Evolutionary conservation across 2,797 vertebrate genomes (phyloP).

Genomic region (Enteromius afrohamiltoni): DNA sequence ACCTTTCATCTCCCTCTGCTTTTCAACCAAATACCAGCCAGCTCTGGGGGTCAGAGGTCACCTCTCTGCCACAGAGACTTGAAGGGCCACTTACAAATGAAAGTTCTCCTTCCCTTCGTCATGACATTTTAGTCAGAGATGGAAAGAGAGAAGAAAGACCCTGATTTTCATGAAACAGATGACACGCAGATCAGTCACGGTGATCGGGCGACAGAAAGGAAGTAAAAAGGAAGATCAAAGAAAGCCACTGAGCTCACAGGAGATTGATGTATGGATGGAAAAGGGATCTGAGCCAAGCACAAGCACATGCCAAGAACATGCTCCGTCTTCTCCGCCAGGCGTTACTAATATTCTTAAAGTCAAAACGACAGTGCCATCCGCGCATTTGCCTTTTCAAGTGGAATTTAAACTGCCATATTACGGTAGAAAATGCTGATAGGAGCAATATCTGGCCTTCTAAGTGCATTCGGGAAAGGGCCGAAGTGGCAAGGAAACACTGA

Average conservation of each 20-base stretch:
- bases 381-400: constrained; percentile 1
- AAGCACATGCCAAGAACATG: constrained; percentile 57
- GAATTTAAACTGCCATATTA: constrained; percentile 37
- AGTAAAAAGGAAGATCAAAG: constrained; percentile 55
- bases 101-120: constrained; percentile 40
- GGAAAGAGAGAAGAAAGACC: constrained; percentile 32
- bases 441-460: constrained; percentile 47
- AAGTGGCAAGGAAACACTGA: constrained; percentile 43
- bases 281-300: constrained; percentile 38
- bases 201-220: constrained; percentile 51
- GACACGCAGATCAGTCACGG: constrained; percentile 62
- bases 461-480: constrained; percentile 33
- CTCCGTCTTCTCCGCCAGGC: constrained; percentile 42
- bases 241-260: constrained; percentile 51
- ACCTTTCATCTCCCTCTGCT: constrained; percentile 46
- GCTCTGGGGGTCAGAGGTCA: constrained; percentile 54
- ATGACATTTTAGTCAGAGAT: constrained; percentile 58
- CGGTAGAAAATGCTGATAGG: constrained; percentile 32
- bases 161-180: constrained; percentile 77
- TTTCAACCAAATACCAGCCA: constrained; percentile 63
- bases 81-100: constrained; percentile 45
- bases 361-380: constrained; percentile 6
- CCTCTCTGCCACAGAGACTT: constrained; percentile 43
- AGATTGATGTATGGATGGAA: constrained; percentile 57
- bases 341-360: constrained; percentile 47